These are phyloP conservation scores for Brachyhypopomus gauderio DNA, from an alignment of 2,113 vertebrate species.

Conservation along the genomic window DNA sequence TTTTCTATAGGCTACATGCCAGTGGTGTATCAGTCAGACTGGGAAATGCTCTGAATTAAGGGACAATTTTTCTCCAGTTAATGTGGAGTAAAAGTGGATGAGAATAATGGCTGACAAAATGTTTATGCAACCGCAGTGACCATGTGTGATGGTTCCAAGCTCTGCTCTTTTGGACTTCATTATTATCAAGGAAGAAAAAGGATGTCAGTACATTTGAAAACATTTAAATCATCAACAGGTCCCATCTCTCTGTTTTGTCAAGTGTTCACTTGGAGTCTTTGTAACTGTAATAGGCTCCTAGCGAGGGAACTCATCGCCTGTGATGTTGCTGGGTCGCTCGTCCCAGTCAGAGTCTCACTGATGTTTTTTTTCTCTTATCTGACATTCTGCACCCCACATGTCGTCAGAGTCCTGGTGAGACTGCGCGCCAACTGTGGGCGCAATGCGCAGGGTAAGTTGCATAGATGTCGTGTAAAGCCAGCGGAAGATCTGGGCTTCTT, in stretches of 20 bases:
- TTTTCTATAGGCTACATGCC: conserved; percentile 20
- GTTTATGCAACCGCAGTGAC: not conserved
- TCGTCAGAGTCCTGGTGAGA: not conserved
- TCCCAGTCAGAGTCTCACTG: not conserved
- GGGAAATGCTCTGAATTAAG: conserved; percentile 13
- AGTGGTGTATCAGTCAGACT: conserved; percentile 14
- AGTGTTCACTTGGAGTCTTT: not conserved
- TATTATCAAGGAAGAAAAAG: not conserved
- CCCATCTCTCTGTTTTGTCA: not conserved
- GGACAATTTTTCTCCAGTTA: conserved; percentile 12
- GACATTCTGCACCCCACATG: not conserved
- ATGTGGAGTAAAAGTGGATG: not conserved
- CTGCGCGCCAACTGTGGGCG: not conserved
- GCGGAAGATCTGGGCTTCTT: conserved; percentile 48
- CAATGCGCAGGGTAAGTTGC: not conserved
- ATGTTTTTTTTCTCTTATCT: not conserved
- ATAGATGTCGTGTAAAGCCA: not conserved
- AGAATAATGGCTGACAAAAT: not conserved
- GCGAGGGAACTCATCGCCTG: not conserved
- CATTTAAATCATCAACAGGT: not conserved
- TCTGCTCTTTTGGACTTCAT: not conserved
- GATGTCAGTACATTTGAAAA: too few relatives aligned
- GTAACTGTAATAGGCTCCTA: not conserved
- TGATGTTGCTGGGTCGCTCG: not conserved
- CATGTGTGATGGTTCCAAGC: not conserved